phyloP scores from a whole-genome alignment of 2,888 invertebrate species.

The Pollenia angustigena region DNA sequence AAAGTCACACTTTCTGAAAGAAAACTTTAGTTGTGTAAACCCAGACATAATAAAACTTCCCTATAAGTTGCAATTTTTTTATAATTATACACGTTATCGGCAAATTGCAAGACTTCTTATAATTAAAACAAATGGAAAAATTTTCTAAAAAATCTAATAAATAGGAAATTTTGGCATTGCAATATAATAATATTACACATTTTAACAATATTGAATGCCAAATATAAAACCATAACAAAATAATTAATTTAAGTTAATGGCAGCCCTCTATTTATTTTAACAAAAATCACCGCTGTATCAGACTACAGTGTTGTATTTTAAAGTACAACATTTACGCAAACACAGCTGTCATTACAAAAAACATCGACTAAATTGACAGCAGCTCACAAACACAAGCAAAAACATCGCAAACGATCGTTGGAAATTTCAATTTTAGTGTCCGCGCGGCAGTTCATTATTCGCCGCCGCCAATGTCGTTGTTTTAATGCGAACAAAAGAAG shows the following conservation, averaged over 20 bases:
- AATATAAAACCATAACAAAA: background rate
- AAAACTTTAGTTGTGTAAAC: too few species aligned
- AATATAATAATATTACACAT: too few species aligned
- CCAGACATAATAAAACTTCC: too few species aligned
- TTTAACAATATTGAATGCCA: too few species aligned
- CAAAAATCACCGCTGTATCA: constrained; percentile 1
- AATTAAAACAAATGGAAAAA: too few species aligned
- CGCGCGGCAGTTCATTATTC: constrained; percentile 69
- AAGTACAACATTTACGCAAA: constrained; percentile 1
- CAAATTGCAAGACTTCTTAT: too few species aligned
- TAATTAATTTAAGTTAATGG: background rate
- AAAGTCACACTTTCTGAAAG: too few species aligned
- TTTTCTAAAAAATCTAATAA: too few species aligned
- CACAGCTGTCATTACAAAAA: constrained; percentile 55
- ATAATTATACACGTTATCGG: too few species aligned
- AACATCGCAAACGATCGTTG: constrained; percentile 75
- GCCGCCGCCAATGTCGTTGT: constrained; percentile 68
- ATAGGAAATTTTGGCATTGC: too few species aligned
- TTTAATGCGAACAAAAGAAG: constrained; percentile 3
- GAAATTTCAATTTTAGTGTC: constrained; percentile 72
- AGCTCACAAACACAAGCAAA: constrained; percentile 22
- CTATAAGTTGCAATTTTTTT: too few species aligned
- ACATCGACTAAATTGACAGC: constrained; percentile 45
- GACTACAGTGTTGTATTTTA: constrained; percentile 40
- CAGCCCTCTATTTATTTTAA: background rate